Conservation (phyloP, 2,888 invertebrate species). For the Dicranocentrus wangi region DNA sequence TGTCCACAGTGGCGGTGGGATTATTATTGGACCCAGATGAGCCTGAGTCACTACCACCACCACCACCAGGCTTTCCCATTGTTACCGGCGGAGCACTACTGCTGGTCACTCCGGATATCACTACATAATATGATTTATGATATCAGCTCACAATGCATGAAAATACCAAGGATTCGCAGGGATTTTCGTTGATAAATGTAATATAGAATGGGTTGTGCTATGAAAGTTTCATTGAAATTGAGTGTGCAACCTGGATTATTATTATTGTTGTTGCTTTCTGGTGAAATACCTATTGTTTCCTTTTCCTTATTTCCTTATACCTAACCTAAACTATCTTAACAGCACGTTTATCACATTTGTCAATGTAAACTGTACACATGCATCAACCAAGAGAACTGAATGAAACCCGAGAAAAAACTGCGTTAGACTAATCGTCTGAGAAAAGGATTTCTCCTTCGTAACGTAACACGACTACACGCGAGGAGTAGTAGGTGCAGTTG, state of each 20-base stretch:
- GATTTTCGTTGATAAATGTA: too few species aligned
- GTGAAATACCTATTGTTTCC: neutral
- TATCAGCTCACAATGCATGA: neutral
- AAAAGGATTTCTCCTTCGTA: constrained; percentile 8
- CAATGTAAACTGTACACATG: constrained; percentile 20
- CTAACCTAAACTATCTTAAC: neutral
- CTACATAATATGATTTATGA: constrained; percentile 30
- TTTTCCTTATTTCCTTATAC: neutral
- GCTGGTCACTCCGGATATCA: constrained; percentile 27
- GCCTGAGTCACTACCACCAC: neutral
- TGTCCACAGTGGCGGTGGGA: neutral
- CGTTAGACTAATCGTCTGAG: constrained; percentile 38
- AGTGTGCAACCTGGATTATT: neutral
- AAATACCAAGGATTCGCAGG: too few species aligned
- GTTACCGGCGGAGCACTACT: constrained; percentile 1
- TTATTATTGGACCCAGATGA: constrained; percentile 29
- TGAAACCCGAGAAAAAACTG: constrained; percentile 28
- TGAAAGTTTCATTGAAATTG: neutral
- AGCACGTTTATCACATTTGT: constrained; percentile 38
- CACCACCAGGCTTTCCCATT: constrained; percentile 52
- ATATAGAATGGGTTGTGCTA: too few species aligned
- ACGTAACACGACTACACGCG: neutral
- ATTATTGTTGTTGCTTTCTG: constrained; percentile 17
- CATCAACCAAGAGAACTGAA: constrained; percentile 34
- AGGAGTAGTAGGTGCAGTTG: constrained; percentile 6